Conservation (phyloP, 2,797 vertebrate genomes). For the Brotula barbata region DNA sequence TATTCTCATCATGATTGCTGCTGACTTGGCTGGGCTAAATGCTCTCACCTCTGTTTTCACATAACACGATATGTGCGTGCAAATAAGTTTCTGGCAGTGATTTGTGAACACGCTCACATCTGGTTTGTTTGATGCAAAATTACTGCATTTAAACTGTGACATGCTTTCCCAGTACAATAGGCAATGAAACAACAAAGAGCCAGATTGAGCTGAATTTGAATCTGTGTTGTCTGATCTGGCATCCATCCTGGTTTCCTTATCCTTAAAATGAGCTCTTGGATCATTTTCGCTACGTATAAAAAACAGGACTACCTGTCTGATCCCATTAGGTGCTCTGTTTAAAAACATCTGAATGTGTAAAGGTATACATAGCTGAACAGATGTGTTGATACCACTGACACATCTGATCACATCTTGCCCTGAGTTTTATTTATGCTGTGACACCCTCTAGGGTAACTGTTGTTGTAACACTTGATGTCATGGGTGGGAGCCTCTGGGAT, state of each 20-base stretch:
- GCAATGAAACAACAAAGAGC: constrained; percentile 22
- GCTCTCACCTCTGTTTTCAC: constrained; percentile 32
- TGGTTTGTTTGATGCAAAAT: constrained; percentile 30
- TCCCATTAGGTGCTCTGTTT: constrained; percentile 10
- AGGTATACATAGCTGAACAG: constrained; percentile 5
- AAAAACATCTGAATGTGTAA: neutral
- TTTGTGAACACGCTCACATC: constrained; percentile 20
- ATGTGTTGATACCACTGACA: constrained; percentile 39
- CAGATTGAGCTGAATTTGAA: constrained; percentile 13
- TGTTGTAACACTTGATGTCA: constrained; percentile 41
- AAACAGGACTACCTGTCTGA: constrained; percentile 1
- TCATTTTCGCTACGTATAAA: neutral
- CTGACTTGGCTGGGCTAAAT: constrained; percentile 41
- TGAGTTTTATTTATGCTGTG: constrained; percentile 48
- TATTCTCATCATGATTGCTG: constrained; percentile 27
- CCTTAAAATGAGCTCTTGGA: constrained; percentile 3
- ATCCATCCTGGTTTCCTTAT: neutral
- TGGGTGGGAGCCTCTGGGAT: constrained; percentile 55
- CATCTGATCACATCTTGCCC: constrained; percentile 45
- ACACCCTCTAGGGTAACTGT: constrained; percentile 44
- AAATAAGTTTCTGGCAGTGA: constrained; percentile 25
- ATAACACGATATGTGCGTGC: constrained; percentile 26
- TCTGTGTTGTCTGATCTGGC: constrained; percentile 1
- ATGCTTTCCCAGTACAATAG: constrained; percentile 11
- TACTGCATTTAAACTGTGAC: constrained; percentile 37